Conservation (phyloP, 2,888 invertebrate species). For the Parnassius orleans region DNA sequence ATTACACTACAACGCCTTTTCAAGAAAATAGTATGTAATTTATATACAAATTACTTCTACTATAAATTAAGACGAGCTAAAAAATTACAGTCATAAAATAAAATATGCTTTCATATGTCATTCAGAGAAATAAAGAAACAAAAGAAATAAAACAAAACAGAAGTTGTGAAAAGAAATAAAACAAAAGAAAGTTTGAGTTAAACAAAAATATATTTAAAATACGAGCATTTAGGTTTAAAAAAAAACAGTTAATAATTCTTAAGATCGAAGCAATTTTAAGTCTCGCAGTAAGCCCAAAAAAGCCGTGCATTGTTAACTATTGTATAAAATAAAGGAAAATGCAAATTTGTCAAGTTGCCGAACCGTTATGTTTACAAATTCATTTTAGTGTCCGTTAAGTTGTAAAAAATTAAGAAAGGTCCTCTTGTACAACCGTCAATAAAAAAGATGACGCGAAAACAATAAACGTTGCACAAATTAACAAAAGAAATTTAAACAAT, state of each 20-base stretch:
- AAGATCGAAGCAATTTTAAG: slow-evolving; percentile 34
- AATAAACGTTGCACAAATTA: slow-evolving; percentile 58
- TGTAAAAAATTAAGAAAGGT: slow-evolving; percentile 50
- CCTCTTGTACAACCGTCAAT: slow-evolving; percentile 49
- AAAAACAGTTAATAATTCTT: slow-evolving; percentile 36
- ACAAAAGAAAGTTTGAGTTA: slow-evolving; percentile 36
- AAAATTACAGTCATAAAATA: background rate
- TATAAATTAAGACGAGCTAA: no score
- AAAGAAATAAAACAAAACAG: slow-evolving; percentile 23
- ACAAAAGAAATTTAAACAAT: slow-evolving; percentile 56
- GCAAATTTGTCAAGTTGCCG: slow-evolving; percentile 53
- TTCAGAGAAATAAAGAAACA: background rate
- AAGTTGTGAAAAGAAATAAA: slow-evolving; percentile 37
- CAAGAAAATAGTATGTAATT: no score
- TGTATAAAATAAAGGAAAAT: slow-evolving; percentile 39
- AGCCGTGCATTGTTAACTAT: slow-evolving; percentile 11
- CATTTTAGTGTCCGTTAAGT: slow-evolving; percentile 61
- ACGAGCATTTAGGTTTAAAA: slow-evolving; percentile 39
- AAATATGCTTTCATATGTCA: background rate
- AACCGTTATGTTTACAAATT: slow-evolving; percentile 73
- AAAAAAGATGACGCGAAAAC: slow-evolving; percentile 25
- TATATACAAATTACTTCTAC: no score
- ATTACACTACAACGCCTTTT: no score
- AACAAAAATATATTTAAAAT: slow-evolving; percentile 53
- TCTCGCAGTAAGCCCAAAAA: slow-evolving; percentile 9